A percentile compares a stretch with the other conserved stretches of the same genome.
Evolutionary conservation across 2,113 vertebrate genomes (phyloP).

Genomic region (Ranitomeya imitator): DNA sequence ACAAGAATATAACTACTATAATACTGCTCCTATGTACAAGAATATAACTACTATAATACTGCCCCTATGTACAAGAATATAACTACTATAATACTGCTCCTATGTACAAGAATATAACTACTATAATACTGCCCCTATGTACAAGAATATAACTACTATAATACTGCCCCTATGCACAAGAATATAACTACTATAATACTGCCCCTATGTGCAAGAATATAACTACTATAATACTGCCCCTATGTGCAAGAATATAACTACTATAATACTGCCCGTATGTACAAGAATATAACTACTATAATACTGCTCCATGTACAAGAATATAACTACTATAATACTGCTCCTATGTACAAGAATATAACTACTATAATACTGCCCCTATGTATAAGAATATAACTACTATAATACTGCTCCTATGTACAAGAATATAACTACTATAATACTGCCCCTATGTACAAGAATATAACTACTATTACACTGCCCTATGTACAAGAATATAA

Average conservation of each 20-base stretch:
- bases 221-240: not conserved
- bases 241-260: not conserved
- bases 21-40: too few species aligned
- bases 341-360: not conserved
- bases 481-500: conserved; percentile 3
- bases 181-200: conserved; percentile 2
- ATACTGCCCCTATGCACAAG: too few species aligned
- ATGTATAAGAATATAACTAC: not conserved
- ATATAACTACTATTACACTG: conserved; percentile 13
- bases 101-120: not conserved
- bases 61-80: too few species aligned
- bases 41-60: too few species aligned
- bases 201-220: not conserved
- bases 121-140: not conserved
- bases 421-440: conserved; percentile 21
- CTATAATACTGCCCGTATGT: not conserved
- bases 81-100: too few species aligned
- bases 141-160: not conserved
- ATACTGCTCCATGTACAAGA: not conserved
- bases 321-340: conserved; percentile 17
- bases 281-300: conserved; percentile 9
- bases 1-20: too few species aligned
- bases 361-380: conserved; percentile 4
- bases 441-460: not conserved
- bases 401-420: not conserved